Conservation (phyloP, 2,113 vertebrate genomes). For the Corynorhinus townsendii region DNA sequence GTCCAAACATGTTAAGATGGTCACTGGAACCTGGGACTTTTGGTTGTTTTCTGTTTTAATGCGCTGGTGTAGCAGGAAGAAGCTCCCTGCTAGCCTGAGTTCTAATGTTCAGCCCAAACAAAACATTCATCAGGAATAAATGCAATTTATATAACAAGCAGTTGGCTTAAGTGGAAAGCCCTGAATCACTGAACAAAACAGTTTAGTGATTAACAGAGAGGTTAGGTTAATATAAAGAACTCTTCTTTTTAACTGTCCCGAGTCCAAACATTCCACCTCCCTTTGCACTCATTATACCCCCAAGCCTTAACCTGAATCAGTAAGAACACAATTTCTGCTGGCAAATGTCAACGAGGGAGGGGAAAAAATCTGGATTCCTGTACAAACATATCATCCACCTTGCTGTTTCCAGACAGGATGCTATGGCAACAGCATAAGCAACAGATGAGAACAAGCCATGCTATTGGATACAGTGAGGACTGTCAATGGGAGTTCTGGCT, state of each 20-base stretch:
- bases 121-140: not conserved
- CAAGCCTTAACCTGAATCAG: constrained; percentile 11
- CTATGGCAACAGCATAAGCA: constrained; percentile 57
- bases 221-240: constrained; percentile 33
- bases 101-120: not conserved
- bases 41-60: not conserved
- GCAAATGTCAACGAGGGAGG: not conserved
- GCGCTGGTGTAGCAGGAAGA: not conserved
- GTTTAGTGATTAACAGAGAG: constrained; percentile 43
- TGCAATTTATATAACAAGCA: not conserved
- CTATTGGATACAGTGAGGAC: constrained; percentile 20
- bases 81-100: not conserved
- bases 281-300: not conserved
- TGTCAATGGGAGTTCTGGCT: not conserved
- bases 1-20: not conserved
- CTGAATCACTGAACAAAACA: constrained; percentile 17
- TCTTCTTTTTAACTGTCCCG: constrained; percentile 4
- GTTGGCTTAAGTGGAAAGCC: not conserved
- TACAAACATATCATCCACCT: constrained; percentile 27
- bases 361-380: not conserved
- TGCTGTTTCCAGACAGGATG: constrained; percentile 52
- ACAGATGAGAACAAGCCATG: constrained; percentile 22
- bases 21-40: not conserved
- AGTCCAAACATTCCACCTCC: constrained; percentile 22
- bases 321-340: not conserved